These are phyloP conservation scores for Rhagium mordax DNA, from an alignment of 2,888 invertebrate species.

Conservation along the genomic window DNA sequence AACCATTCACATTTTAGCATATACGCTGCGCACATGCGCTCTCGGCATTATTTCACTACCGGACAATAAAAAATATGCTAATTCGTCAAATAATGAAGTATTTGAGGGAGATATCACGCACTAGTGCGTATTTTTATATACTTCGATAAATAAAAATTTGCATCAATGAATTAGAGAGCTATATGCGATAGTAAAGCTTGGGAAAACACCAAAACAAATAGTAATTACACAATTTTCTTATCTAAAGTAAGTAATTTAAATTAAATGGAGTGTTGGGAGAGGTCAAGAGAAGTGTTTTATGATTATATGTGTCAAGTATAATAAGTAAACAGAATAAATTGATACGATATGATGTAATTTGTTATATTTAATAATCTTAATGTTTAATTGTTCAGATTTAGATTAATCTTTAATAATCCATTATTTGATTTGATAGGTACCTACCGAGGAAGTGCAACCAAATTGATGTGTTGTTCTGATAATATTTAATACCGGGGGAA, in stretches of 20 bases:
- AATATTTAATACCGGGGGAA: too few species aligned
- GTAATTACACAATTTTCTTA: constrained; percentile 39
- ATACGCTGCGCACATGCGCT: constrained; percentile 57
- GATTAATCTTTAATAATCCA: neutral
- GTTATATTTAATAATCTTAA: constrained; percentile 23
- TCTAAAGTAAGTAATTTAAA: constrained; percentile 40
- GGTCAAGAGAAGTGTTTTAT: constrained; percentile 32
- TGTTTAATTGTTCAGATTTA: constrained; percentile 5
- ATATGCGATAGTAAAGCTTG: constrained; percentile 1
- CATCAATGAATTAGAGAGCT: constrained; percentile 1
- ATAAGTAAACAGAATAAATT: constrained; percentile 15
- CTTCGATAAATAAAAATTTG: constrained; percentile 17
- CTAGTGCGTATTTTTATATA: constrained; percentile 12
- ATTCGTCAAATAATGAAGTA: constrained; percentile 28
- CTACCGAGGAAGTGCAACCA: too few species aligned
- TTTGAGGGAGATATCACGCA: constrained; percentile 16
- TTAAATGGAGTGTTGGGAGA: constrained; percentile 38
- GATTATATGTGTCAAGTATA: constrained; percentile 31
- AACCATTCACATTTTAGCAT: constrained; percentile 61
- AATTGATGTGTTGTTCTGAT: too few species aligned
- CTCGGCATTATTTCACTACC: constrained; percentile 39
- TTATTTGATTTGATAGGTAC: too few species aligned
- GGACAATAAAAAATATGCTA: constrained; percentile 45
- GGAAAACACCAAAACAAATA: constrained; percentile 20
- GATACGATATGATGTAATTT: constrained; percentile 29